Evolutionary conservation across 2,888 invertebrate species (phyloP).

Genomic region (Melanchra persicariae): DNA sequence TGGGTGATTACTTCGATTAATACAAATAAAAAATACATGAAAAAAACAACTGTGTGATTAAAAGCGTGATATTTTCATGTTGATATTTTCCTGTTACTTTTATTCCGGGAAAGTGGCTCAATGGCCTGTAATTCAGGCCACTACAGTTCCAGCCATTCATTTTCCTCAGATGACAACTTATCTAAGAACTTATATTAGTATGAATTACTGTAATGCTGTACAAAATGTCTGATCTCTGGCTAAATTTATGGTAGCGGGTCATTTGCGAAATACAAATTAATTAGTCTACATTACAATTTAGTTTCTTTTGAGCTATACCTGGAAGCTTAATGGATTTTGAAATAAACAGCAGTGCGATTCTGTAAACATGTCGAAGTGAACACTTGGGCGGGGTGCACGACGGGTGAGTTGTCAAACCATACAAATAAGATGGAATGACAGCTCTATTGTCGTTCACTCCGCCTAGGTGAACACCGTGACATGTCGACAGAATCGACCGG

Average conservation of each 20-base stretch:
- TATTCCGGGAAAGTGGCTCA: constrained; percentile 5
- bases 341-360: too few species aligned
- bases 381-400: too few species aligned
- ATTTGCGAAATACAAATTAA: constrained; percentile 19
- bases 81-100: constrained; percentile 13
- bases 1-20: too few species aligned
- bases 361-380: too few species aligned
- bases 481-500: too few species aligned
- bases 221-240: constrained; percentile 4
- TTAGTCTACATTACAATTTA: constrained; percentile 4
- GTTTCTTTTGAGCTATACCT: not conserved
- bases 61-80: not conserved
- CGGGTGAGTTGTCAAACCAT: too few species aligned
- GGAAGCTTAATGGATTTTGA: constrained; percentile 12
- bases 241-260: constrained; percentile 14
- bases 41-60: not conserved
- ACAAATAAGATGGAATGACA: too few species aligned
- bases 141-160: constrained; percentile 19
- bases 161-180: constrained; percentile 1
- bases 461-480: too few species aligned
- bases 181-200: constrained; percentile 19
- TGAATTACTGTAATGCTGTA: constrained; percentile 14
- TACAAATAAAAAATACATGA: too few species aligned
- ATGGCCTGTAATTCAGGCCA: constrained; percentile 29
- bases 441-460: too few species aligned